Percentiles rank a stretch among this genome's conserved stretches.
phyloP scores from a whole-genome alignment of 2,113 vertebrate species.

The Pollimyrus isidori region DNA sequence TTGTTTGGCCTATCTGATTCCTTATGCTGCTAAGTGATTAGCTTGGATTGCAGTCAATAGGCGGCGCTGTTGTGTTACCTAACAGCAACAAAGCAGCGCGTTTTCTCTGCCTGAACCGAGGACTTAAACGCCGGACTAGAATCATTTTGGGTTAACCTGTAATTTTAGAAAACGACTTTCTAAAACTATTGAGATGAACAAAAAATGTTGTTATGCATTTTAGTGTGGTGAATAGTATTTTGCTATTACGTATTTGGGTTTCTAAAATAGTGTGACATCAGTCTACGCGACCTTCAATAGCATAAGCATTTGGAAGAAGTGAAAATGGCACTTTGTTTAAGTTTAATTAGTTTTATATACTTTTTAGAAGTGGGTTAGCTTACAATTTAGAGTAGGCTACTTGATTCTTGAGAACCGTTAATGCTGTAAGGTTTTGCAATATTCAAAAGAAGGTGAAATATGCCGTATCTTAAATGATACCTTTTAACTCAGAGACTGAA shows the following conservation, averaged over 20 bases:
- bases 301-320: neutral
- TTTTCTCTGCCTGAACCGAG: constrained; percentile 20
- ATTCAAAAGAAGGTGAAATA: neutral
- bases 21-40: too few species aligned
- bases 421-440: neutral
- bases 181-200: neutral
- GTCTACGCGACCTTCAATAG: neutral
- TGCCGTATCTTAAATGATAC: neutral
- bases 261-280: neutral
- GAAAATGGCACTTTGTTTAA: neutral
- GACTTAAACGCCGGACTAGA: neutral
- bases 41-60: neutral
- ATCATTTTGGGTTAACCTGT: neutral
- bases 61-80: constrained; percentile 20
- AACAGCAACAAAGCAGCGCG: neutral
- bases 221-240: neutral
- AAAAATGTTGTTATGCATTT: neutral
- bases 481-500: neutral
- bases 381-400: neutral
- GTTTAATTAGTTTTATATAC: neutral
- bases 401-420: neutral
- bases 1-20: neutral
- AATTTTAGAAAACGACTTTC: neutral
- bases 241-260: neutral
- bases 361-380: neutral